Evolutionary conservation across 2,888 invertebrate species (phyloP).

Genomic region (Lithosia quadra): DNA sequence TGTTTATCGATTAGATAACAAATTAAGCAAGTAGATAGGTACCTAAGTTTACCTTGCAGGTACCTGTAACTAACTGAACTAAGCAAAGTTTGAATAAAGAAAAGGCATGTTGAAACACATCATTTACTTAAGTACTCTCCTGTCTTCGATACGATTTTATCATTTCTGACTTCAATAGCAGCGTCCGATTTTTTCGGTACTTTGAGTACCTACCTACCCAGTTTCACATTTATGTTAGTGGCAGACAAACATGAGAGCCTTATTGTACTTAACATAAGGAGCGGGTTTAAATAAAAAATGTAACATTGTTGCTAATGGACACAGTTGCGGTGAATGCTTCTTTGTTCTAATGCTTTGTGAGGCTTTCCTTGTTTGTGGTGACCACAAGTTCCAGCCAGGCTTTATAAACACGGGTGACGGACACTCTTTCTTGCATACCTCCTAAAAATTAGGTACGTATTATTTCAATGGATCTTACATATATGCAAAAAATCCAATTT

Average conservation of each 20-base stretch:
- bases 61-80: no score
- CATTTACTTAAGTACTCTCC: neutral
- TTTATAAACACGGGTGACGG: conserved; percentile 27
- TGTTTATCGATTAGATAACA: no score
- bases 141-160: neutral
- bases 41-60: neutral
- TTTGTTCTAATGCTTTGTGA: conserved; percentile 39
- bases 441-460: neutral
- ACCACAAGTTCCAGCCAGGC: conserved; percentile 25
- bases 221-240: conserved; percentile 28
- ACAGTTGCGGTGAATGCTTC: conserved; percentile 33
- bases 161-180: no score
- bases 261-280: conserved; percentile 31
- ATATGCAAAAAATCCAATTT: no score
- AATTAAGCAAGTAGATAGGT: no score
- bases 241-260: conserved; percentile 22
- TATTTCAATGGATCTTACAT: neutral
- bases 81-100: no score
- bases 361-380: conserved; percentile 22
- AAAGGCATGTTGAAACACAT: no score
- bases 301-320: conserved; percentile 13
- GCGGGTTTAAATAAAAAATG: conserved; percentile 33
- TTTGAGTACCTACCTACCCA: conserved; percentile 1
- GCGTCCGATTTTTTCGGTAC: neutral
- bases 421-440: neutral